Evolutionary conservation across 2,888 invertebrate genomes (phyloP), one percentile per base, ranked within the genome.

Genomic region (Gymnoscelis rufifasciata): DNA sequence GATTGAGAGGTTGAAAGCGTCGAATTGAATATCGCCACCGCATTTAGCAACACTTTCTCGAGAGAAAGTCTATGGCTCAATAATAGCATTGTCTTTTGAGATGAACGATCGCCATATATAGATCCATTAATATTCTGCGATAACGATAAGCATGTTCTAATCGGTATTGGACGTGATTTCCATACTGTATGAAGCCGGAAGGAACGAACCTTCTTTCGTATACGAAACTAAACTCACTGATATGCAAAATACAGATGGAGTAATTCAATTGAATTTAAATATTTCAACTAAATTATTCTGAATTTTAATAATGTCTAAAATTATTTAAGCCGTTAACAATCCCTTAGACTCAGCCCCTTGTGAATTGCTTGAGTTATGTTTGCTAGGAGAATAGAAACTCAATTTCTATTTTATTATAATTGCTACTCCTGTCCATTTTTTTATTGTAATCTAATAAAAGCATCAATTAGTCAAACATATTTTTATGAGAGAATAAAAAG

Each of bases 61-160:
- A 66, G 86, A 73, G 87, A 88, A 86, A 87, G 86, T 78, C 68
- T 75, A 77, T 84, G 78, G 78, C 73, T 77, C 80, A 75, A 78
- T 74, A 77, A 78, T 73, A 71, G 78, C 74, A 78, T 79, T 80
- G 78, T 80, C 71, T 76, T 68, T 68, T 59, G 54, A 68, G 67
- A 69, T 61, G 65, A 47, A 36, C 37, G 39, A 52, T 55, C 56
- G 46, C 54, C 47, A 59, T 52, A 54, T 55, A 59, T 64, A 61
- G 60, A 47, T 57, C 48, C 57, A 59, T 63, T 61, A 59, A 56
- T 62, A 57, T 52, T 51, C 42, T 38, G 19, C 38, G 24, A 41
- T 52, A 53, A 42, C 38, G 24, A 41, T 52, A 53, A 42, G 52
- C 43, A 44, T 51, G 35, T 39, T 52, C 31, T 41, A 28, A 51